phyloP scores from a whole-genome alignment of 2,113 vertebrate genomes.

The Columbina picui region DNA sequence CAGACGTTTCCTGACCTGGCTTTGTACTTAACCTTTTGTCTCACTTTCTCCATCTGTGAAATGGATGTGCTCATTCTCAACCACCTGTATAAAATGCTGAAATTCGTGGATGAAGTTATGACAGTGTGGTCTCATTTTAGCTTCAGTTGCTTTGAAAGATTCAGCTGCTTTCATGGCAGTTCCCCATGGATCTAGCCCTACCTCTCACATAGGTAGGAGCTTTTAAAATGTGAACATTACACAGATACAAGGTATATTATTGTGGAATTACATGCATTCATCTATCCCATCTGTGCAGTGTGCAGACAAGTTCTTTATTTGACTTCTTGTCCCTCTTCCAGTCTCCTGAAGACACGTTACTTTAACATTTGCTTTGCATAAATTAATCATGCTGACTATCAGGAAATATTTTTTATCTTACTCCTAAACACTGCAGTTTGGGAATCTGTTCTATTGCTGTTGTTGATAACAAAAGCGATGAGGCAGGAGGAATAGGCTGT shows the following conservation, averaged over 20 bases:
- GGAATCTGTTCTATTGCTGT: not conserved
- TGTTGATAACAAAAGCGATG: not conserved
- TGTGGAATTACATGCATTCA: not conserved
- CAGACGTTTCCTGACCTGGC: slow-evolving; percentile 54
- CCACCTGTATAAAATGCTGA: slow-evolving; percentile 46
- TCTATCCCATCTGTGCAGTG: not conserved
- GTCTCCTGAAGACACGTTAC: not conserved
- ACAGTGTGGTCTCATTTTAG: not conserved
- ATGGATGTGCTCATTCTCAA: slow-evolving; percentile 18
- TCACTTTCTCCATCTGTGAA: slow-evolving; percentile 50
- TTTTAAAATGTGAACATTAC: not conserved
- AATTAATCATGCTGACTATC: not conserved
- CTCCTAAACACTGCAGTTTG: not conserved
- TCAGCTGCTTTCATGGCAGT: not conserved
- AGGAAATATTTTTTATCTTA: not conserved
- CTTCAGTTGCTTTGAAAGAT: not conserved
- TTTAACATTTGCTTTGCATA: not conserved
- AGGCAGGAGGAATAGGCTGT: not conserved
- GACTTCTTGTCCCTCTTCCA: not conserved
- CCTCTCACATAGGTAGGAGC: not conserved
- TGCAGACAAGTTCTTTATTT: not conserved
- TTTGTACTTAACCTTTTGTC: slow-evolving; percentile 62
- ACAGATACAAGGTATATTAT: not conserved
- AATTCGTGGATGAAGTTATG: not conserved
- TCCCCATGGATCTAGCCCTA: not conserved